Evolutionary conservation across 1,140 invertebrate genomes (phyloP), one percentile per base, ranked within the genome.

Genomic region (Trypoxylus dichotomus): DNA sequence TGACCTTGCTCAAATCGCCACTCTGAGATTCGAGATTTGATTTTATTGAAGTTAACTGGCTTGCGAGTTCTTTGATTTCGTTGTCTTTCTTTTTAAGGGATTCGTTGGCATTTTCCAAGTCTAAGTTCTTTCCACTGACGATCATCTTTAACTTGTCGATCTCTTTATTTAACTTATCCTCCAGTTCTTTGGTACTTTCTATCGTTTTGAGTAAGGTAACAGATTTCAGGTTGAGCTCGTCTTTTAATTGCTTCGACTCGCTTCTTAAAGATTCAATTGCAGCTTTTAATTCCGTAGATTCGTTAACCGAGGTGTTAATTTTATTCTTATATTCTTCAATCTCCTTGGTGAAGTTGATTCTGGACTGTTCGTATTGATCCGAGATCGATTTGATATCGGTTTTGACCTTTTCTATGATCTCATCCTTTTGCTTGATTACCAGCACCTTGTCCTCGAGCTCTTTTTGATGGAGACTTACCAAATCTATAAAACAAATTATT

Each of bases 281-380:
- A 21, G 15, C 21, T 3, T 58, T 58, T 21, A 24, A 27, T 63
- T 63, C 60, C 0, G 19, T 11, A 63, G 60, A 63, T 63, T 63
- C 60, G 60, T 21, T 25, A 63, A 5, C 19, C 19, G 60, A 63
- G 1, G 60, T 24, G 13, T 10, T 11, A 7, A 63, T 63, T 24
- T 63, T 63, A 21, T n/a, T 5, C 27, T 73, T 73, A 73, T 37
- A 41, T 21, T 73, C 71, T 11, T 73, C 71, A 25, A 73, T 32
- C 6, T 73, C 71, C 11, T 73, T 73, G 15, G 15, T 19, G 71
- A 73, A 73, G 37, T 73, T 73, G 15, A 37, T 73, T 32, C 71
- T 73, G 5, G 71, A 37, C 27, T 32, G 37, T 73, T 73, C 71
- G 19, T 37, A 73, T 73, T 73, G 71, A n/a, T 73, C 71, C n/a